Evolutionary conservation across 2,797 vertebrate genomes (phyloP).

Genomic region (Nasua narica): DNA sequence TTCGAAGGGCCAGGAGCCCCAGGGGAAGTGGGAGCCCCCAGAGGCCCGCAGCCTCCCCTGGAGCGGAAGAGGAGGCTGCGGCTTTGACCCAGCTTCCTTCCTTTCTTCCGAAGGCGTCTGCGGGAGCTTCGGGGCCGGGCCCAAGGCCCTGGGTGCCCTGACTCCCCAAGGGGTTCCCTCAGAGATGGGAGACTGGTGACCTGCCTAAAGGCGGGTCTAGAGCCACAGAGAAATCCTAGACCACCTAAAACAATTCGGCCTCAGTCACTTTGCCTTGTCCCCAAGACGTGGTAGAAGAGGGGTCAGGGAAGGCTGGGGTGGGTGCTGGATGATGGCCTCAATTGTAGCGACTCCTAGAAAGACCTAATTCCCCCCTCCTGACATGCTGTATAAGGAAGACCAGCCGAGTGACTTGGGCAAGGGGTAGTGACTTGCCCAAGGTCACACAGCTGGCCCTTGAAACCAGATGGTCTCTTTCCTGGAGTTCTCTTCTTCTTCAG

Average conservation of each 20-base stretch:
- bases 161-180: neutral
- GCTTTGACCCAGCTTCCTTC: slow-evolving; percentile 38
- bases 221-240: neutral
- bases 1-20: neutral
- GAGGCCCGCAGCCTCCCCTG: neutral
- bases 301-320: neutral
- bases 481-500: neutral
- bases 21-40: slow-evolving; percentile 14
- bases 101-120: neutral
- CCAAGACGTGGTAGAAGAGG: neutral
- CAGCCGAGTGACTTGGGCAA: neutral
- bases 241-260: neutral
- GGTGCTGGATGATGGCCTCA: neutral
- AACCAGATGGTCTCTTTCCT: neutral
- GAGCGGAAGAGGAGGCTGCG: slow-evolving; percentile 16
- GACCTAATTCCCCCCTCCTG: neutral
- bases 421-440: neutral
- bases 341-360: neutral
- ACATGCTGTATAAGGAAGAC: neutral
- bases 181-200: neutral
- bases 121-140: neutral
- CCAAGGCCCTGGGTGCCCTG: neutral
- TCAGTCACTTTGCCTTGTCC: no score
- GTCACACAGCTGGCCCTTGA: neutral
- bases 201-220: neutral